Base-by-base conservation (phyloP, 2,113 vertebrate species). In the Zosterops japonicus region DNA sequence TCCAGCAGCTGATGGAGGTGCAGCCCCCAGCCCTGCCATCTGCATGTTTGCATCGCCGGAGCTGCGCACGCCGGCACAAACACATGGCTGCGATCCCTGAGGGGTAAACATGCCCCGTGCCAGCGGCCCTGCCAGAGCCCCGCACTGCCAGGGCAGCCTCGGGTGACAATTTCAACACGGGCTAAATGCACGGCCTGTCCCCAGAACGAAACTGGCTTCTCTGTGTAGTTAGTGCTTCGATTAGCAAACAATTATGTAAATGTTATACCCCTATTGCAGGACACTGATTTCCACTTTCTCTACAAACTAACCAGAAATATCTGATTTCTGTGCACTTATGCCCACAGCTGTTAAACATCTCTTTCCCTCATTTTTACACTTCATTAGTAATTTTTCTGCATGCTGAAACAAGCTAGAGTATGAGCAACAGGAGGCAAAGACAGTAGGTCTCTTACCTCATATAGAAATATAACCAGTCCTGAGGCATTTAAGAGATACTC, bases 41-140 rank as follows among this genome's bases (percentile, higher is more conserved):
- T 95, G 93, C 91, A 52, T 77, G 94, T 94, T 95, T 94, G 91
- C 83, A 56, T 68, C 22, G 67, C 82, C 31, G 56, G 64, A 59
- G 95, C 87, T 2, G 77, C 1, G 29, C 94, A 71, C 18, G 71
- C 14, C 23, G 64, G 29, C 79, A 79, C 55, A 72, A 95, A 95
- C 91, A 92, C 93, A 61, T 17, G 93, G 52, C 69, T 64, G 91
- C 6, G 50, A 69, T 76, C 79, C 83, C 24, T 2, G 3, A 67
- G 80, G 83, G 93, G 89, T 69, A 92, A 95, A 94, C 91, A 76
- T 7, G 6, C 25, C 85, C 92, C 0, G 13, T 1, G 17, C 81
- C 64, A 77, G 63, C 14, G 25, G 83, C 72, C 46, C 64, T 28
- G 39, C 39, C 47, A 29, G 28, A 78, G 56, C 72, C 72, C 71